Evolutionary conservation across 2,113 vertebrate species (phyloP), one percentile per base, ranked within the genome.

Genomic region (Acanthisitta chloris): DNA sequence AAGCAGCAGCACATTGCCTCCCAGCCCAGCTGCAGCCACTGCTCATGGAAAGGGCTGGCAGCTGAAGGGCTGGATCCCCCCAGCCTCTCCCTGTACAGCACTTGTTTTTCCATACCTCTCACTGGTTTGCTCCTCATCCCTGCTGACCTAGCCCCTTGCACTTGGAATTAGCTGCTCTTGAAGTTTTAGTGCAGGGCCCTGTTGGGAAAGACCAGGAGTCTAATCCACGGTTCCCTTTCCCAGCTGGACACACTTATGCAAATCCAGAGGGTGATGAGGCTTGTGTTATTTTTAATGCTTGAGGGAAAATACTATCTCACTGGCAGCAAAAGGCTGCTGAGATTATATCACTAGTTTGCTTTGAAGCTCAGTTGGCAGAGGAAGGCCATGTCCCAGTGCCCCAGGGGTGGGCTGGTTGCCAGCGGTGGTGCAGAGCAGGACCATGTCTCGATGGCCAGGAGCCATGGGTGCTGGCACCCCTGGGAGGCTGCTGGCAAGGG

Each of bases 391-490:
- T 67, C 42, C 69, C 52, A 9, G 24, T 40, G 46, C 40, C 78
- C 21, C 54, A 43, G 70, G 65, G 54, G 21, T 0, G 0, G 61
- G 70, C 81, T 49, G 43, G 31, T 6, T 65, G 66, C 88, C 88
- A 85, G 59, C 0, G 0, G 21, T 4, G 0, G 2, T 52, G 54
- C 59, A 46, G 61, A 79, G 49, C 36, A 4, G 29, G 26, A 61
- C 9, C 0, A 2, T 4, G 8, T 31, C 76, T 80, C 6, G 4
- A 61, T 57, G 61, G 66, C 76, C 3, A 3, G 71, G 43, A 55
- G 52, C 52, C 23, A 4, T 17, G 67, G 59, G 20, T 73, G 54
- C 77, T 69, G 72, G 40, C 52, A 58, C 3, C 25, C 80, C 8
- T 0, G 0, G 57, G 57, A 79, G 11, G 79, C 55, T 71, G 51